Conservation (phyloP, 1,140 invertebrate genomes). For the Neocloeon triangulifer region DNA sequence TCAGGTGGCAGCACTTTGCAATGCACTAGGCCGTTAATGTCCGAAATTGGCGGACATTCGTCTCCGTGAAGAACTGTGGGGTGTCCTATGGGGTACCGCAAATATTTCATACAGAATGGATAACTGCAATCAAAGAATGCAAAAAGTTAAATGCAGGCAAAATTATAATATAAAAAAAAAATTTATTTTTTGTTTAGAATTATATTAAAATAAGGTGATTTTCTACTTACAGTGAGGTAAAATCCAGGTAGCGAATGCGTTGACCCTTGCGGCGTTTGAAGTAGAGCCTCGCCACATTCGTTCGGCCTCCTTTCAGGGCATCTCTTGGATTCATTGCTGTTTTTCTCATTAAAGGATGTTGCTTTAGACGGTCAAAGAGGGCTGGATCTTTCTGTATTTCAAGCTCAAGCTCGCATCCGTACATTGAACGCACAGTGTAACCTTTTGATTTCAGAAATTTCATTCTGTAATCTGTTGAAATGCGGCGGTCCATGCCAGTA, state of each 20-base stretch:
- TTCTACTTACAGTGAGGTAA: constrained; percentile 10
- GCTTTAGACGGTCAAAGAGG: background rate
- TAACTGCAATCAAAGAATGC: no score
- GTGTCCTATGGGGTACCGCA: constrained; percentile 11
- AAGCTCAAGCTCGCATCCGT: background rate
- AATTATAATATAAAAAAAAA: no score
- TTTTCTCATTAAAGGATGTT: background rate
- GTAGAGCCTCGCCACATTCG: constrained; percentile 13
- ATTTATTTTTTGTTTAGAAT: no score
- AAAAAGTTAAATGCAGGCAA: no score
- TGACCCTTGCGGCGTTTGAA: constrained; percentile 9
- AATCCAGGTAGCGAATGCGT: constrained; percentile 11
- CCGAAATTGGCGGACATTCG: constrained; percentile 8
- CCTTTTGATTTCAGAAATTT: background rate
- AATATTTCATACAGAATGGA: constrained; percentile 8
- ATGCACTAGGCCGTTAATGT: constrained; percentile 12
- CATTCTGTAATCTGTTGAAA: background rate
- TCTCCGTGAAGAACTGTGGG: constrained; percentile 11
- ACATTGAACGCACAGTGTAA: background rate
- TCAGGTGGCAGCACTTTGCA: constrained; percentile 10
- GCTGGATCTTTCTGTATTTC: background rate
- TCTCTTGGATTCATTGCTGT: constrained; percentile 8
- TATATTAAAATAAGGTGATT: no score
- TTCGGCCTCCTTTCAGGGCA: constrained; percentile 16
- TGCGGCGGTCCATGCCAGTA: no score